Conservation (phyloP, 2,888 invertebrate genomes). For the Sussaba pulchella region DNA sequence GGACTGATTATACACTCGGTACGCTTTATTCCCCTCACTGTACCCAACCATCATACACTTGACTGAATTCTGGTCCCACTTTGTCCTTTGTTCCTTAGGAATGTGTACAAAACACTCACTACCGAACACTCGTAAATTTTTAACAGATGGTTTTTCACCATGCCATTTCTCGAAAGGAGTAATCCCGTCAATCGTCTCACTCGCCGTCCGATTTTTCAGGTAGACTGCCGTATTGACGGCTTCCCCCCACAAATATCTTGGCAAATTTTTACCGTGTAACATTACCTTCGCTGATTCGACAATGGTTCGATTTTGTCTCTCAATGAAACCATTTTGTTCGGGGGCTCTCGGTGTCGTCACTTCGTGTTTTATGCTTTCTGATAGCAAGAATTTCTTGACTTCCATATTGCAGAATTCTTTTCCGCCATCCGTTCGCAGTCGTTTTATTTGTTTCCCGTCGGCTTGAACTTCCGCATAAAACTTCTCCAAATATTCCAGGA, state of each 20-base stretch:
- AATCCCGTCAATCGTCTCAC: background rate
- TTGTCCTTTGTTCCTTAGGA: conserved; percentile 67
- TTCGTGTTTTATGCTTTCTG: conserved; percentile 51
- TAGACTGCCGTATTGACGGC: conserved; percentile 51
- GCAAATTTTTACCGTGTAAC: conserved; percentile 19
- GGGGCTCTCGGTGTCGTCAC: conserved; percentile 49
- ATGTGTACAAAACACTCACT: conserved; percentile 66
- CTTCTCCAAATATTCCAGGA: too few species aligned
- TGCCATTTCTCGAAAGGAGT: conserved; percentile 51
- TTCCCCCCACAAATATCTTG: conserved; percentile 44
- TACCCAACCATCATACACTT: conserved; percentile 73
- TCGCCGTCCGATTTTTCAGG: conserved; percentile 43
- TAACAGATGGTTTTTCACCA: conserved; percentile 71
- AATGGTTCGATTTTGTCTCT: conserved; percentile 49
- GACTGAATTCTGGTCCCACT: conserved; percentile 72
- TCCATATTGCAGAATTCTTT: too few species aligned
- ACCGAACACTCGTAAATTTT: conserved; percentile 74
- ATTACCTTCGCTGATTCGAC: conserved; percentile 48
- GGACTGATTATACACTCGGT: conserved; percentile 70
- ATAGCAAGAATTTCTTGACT: conserved; percentile 28
- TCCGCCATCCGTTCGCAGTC: too few species aligned
- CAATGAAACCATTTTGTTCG: conserved; percentile 52
- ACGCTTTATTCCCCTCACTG: conserved; percentile 63
- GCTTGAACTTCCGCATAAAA: too few species aligned
- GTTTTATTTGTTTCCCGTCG: too few species aligned